These are phyloP conservation scores for Desoria tigrina DNA, from an alignment of 2,888 invertebrate genomes.

Conservation along the genomic window DNA sequence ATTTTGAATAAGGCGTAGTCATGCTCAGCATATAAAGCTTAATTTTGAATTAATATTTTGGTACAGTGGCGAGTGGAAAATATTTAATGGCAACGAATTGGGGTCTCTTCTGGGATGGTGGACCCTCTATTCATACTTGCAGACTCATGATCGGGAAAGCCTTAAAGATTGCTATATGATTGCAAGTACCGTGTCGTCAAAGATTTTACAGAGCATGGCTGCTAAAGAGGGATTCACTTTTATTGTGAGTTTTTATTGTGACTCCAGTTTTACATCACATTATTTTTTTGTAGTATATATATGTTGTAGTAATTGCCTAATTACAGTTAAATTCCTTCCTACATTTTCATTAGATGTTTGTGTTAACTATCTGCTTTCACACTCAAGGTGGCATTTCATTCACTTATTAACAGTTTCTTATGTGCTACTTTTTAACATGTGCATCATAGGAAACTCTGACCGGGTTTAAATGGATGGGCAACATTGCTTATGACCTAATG, in stretches of 20 bases:
- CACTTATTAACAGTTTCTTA: no score
- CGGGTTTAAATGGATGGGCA: conserved; percentile 99
- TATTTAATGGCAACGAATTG: conserved; percentile 93
- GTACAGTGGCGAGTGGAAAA: conserved; percentile 72
- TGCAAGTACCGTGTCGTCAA: conserved; percentile 94
- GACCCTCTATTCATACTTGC: conserved; percentile 67
- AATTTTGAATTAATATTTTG: not conserved
- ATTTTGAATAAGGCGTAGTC: not conserved
- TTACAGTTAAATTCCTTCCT: no score
- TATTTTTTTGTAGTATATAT: not conserved
- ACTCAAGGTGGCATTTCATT: no score
- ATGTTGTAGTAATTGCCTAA: no score
- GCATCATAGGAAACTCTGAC: conserved; percentile 87
- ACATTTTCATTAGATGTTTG: not conserved
- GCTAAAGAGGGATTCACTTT: conserved; percentile 73
- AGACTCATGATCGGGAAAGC: conserved; percentile 54
- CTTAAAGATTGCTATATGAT: conserved; percentile 57
- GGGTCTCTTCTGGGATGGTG: conserved; percentile 95
- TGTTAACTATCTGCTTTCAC: conserved; percentile 1
- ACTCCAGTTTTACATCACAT: no score
- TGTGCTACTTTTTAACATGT: no score
- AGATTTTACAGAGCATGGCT: conserved; percentile 82
- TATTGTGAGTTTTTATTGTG: conserved; percentile 62
- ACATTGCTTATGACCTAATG: conserved; percentile 72
- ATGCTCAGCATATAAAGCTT: not conserved